These are phyloP conservation scores for Hololepta plana DNA, from an alignment of 2,888 invertebrate species.

Conservation along the genomic window DNA sequence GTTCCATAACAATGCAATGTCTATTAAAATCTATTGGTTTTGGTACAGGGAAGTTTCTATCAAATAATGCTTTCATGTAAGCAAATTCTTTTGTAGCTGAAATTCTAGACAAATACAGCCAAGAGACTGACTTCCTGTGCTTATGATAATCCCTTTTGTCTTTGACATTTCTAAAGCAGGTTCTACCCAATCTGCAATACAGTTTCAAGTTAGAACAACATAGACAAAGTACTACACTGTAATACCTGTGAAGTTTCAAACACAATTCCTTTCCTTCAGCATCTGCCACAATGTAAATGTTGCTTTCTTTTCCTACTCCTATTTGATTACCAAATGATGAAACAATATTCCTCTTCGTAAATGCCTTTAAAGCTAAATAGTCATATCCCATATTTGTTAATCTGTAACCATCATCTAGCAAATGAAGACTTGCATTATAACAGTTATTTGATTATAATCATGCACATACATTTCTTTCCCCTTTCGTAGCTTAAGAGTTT, in stretches of 20 bases:
- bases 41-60: constrained; percentile 86
- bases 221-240: constrained; percentile 1
- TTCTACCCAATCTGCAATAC: constrained; percentile 64
- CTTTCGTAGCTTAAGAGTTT: constrained; percentile 83
- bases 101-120: constrained; percentile 91
- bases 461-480: constrained; percentile 69
- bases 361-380: constrained; percentile 80
- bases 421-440: background rate
- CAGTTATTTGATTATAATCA: constrained; percentile 1
- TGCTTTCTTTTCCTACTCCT: constrained; percentile 97
- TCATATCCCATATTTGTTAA: constrained; percentile 94
- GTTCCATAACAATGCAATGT: constrained; percentile 93
- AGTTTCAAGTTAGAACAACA: constrained; percentile 1
- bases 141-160: constrained; percentile 95
- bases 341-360: constrained; percentile 60
- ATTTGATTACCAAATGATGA: constrained; percentile 93
- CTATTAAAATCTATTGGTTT: constrained; percentile 85
- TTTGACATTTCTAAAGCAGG: constrained; percentile 90
- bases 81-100: constrained; percentile 97
- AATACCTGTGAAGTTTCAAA: constrained; percentile 75
- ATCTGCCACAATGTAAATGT: constrained; percentile 80
- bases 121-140: constrained; percentile 73
- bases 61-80: constrained; percentile 87
- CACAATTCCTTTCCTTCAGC: constrained; percentile 64
- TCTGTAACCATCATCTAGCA: constrained; percentile 86